These are phyloP conservation scores for Carapus acus DNA, from an alignment of 2,797 vertebrate species.

Conservation along the genomic window DNA sequence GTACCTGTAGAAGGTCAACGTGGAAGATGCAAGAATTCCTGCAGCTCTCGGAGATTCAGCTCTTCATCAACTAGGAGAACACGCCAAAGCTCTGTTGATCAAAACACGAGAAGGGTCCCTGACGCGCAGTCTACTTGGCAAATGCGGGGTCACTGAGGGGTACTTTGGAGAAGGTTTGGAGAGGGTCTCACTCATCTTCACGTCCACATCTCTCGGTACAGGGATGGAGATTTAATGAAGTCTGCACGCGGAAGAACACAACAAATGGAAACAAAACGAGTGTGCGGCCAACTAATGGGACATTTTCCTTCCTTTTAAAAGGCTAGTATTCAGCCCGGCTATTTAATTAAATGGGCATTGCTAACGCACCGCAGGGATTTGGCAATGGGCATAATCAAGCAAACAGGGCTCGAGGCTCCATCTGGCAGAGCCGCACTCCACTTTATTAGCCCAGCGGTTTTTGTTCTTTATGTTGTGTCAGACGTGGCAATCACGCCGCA, in stretches of 20 bases:
- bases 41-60: too few relatives aligned
- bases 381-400: conserved; percentile 55
- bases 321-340: conserved; percentile 62
- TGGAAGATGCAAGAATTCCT: too few relatives aligned
- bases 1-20: too few relatives aligned
- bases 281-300: conserved; percentile 55
- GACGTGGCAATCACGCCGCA: conserved; percentile 15
- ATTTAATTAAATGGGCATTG: conserved; percentile 64
- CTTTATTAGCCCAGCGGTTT: conserved; percentile 48
- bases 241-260: conserved; percentile 48
- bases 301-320: conserved; percentile 66
- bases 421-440: conserved; percentile 45
- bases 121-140: too few relatives aligned
- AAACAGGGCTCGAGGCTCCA: conserved; percentile 42
- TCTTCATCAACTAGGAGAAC: too few relatives aligned
- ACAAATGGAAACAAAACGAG: conserved; percentile 48
- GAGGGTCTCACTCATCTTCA: conserved; percentile 38
- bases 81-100: too few relatives aligned
- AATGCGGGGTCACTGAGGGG: too few relatives aligned
- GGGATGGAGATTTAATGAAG: conserved; percentile 46
- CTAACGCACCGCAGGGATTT: conserved; percentile 60
- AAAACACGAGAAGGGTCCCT: too few relatives aligned
- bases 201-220: conserved; percentile 49
- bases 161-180: too few relatives aligned
- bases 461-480: conserved; percentile 45